Base-by-base conservation (phyloP, 2,797 vertebrate genomes). In the Argya squamiceps region DNA sequence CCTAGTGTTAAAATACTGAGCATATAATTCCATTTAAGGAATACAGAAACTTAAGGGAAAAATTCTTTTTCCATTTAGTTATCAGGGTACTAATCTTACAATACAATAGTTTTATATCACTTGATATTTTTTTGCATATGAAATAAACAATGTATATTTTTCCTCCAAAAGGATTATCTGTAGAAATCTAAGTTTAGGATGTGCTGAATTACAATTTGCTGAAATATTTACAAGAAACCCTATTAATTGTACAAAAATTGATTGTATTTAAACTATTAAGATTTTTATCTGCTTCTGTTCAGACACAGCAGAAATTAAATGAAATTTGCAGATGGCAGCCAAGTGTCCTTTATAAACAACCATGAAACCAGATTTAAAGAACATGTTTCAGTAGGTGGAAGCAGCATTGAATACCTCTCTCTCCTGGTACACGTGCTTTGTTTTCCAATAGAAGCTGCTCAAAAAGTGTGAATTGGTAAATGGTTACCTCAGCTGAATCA, bases 331-430 rank as follows among this genome's bases (percentile, higher is more conserved):
- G 75, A 52, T 91, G 79, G 50, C 68, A 88, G 36, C 34, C 67
- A 58, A 12, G 3, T 77, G 46, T 85, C 62, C 49, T 88, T 91
- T 71, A 64, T 74, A 70, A 94, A 85, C 46, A 90, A 8, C 39
- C 32, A n/a, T 68, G 64, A 84, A 69, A 84, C n/a, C 60, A 92
- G 89, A 79, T 92, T 89, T 77, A 68, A 88, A 64, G 64, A 95
- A n/a, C 53, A 50, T 56, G 56, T 95, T 95, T 91, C 88, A 85
- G 69, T 89, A 89, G 82, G 75, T 83, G 93, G 85, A 94, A 85
- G 68, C 69, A 93, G 36, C 41, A 50, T 49, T 91, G 71, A 91
- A 80, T 85, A 83, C 68, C 27, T 92, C 78, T 67, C 44, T 70
- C 27, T 71, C 34, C 55, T 84, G 71, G 55, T 80, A 27, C 63